These are phyloP conservation scores for Micrasema minimum DNA, from an alignment of 1,140 invertebrate species.

Conservation along the genomic window DNA sequence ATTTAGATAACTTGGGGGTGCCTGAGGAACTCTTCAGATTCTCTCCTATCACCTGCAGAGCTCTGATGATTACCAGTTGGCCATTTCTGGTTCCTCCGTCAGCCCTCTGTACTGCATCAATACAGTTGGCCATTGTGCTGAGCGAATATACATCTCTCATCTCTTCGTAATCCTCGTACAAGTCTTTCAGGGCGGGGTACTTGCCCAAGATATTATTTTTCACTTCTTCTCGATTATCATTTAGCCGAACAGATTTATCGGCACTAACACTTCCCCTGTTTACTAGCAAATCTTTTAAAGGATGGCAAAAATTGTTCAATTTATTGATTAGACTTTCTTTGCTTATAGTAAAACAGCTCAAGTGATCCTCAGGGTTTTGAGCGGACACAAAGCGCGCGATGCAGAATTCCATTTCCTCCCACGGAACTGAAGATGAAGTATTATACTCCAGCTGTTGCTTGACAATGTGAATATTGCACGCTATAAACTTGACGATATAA, in stretches of 20 bases:
- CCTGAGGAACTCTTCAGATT: not conserved
- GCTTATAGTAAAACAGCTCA: not conserved
- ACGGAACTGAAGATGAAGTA: not conserved
- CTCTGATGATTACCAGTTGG: not conserved
- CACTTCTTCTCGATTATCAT: not conserved
- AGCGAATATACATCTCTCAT: constrained; percentile 1
- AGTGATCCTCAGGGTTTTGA: not conserved
- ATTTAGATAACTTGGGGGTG: not conserved
- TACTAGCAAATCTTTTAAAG: not conserved
- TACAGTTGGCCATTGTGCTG: not conserved
- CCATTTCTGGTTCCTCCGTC: not conserved
- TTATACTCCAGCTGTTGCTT: not conserved
- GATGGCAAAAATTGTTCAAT: not conserved
- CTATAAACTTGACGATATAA: constrained; percentile 3
- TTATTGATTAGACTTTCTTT: not conserved
- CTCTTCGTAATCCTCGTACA: not conserved
- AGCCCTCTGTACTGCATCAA: not conserved
- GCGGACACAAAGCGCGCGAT: constrained; percentile 2
- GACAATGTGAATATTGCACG: not conserved
- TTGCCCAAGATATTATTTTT: not conserved
- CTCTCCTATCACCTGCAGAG: not conserved
- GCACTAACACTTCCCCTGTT: not conserved
- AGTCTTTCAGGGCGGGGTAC: not conserved
- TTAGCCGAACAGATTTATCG: not conserved
- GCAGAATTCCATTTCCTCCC: constrained; percentile 14